Conservation (phyloP, 2,113 vertebrate species). For the Amblyornis subalaris region DNA sequence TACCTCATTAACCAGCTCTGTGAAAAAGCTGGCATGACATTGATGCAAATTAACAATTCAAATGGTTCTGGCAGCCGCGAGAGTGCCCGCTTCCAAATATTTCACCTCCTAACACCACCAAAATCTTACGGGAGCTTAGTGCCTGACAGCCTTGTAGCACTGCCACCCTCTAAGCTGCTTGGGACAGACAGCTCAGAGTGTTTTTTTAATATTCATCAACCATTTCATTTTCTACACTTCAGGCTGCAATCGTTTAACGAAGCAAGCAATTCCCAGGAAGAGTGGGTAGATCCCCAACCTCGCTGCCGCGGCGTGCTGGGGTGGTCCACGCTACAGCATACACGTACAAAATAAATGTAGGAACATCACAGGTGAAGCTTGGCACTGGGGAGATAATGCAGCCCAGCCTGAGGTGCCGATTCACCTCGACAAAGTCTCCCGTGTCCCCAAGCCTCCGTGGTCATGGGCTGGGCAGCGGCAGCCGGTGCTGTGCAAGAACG, state of each 20-base stretch:
- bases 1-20: conserved; percentile 29
- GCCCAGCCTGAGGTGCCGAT: not conserved
- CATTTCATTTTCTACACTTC: not conserved
- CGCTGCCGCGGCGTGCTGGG: accelerated
- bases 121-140: not conserved
- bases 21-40: conserved; percentile 7
- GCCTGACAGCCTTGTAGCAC: not conserved
- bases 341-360: accelerated
- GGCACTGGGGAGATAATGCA: accelerated
- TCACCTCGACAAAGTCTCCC: not conserved
- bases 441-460: accelerated
- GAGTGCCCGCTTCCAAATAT: not conserved
- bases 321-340: accelerated
- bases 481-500: accelerated
- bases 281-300: not conserved
- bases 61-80: not conserved
- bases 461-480: accelerated
- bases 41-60: conserved; percentile 58
- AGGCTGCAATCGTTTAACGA: accelerated
- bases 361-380: accelerated
- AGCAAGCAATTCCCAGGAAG: not conserved
- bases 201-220: not conserved
- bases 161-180: not conserved
- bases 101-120: not conserved
- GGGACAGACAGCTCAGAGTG: not conserved